Conservation (phyloP, 2,797 vertebrate species). For the Poecilia gillii region DNA sequence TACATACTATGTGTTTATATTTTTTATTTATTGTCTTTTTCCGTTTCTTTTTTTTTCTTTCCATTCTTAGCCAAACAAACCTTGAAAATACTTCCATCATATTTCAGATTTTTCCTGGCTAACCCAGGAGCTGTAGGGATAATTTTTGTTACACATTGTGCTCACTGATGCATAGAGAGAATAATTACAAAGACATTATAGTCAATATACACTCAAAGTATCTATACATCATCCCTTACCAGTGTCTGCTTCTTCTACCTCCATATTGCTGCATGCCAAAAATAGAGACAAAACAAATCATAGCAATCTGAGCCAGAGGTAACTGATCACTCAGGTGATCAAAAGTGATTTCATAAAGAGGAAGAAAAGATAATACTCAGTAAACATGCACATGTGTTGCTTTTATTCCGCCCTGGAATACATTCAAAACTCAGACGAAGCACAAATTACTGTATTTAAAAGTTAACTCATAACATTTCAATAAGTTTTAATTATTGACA, state of each 20-base stretch:
- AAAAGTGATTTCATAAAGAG: background rate
- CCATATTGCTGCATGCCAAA: constrained; percentile 80
- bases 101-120: no score
- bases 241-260: constrained; percentile 76
- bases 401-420: background rate
- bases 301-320: constrained; percentile 1
- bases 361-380: background rate
- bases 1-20: no score
- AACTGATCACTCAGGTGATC: background rate
- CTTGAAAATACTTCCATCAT: no score
- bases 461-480: constrained; percentile 22
- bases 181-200: background rate
- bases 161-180: background rate
- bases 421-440: background rate
- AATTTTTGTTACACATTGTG: background rate
- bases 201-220: background rate
- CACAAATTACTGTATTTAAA: background rate
- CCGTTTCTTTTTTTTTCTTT: background rate
- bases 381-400: background rate
- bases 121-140: background rate
- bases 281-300: constrained; percentile 48
- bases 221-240: constrained; percentile 69
- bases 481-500: background rate
- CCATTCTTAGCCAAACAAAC: no score
- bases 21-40: no score